Evolutionary conservation across 2,113 vertebrate genomes (phyloP), one percentile per base, ranked within the genome.

Genomic region (Vombatus ursinus): DNA sequence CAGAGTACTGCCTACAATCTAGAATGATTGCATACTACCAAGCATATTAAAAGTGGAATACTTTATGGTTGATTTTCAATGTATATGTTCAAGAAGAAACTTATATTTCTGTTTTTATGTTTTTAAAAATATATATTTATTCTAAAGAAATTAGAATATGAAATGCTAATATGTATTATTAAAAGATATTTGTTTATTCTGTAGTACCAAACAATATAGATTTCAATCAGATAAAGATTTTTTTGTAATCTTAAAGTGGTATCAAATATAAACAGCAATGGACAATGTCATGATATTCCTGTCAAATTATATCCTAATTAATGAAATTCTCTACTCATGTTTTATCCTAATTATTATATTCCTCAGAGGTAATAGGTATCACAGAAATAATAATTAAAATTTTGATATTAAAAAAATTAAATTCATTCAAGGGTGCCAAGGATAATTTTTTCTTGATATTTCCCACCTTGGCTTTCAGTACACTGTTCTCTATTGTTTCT

Each of bases 1-100:
- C 97, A 95, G 77, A 97, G 97, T 97, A 98, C 97, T 98, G 96
- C 98, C 95, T 97, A 95, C 94, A 98, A 98, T 98, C 96, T 97
- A 52, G 96, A 98, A 98, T 97, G 93, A 98, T 95, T 98, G 28
- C 97, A 91, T 52, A 49, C 77, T 97, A 96, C 11, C 52, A 91
- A 44, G 97, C 91, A 51, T 22, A 97, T 97, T 97, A 97, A 77
- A 97, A 97, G 93, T 52, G 96, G 77, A 96, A 26, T 31, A 90
- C 14, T 96, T 94, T 84, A 90, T 94, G 68, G 94, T 50, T 97
- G 95, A 94, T 97, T 98, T 98, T n/a, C 97, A 97, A 97, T 57
- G 91, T 54, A 97, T 97, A 93, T 5, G 52, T 9, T 84, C 2
- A 54, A 10, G 26, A 84, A 48, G 9, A 25, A 93, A 96, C 1